Percentiles rank a stretch among this genome's conserved stretches.
phyloP scores from a whole-genome alignment of 1,140 invertebrate genomes.

The Pinna nobilis region DNA sequence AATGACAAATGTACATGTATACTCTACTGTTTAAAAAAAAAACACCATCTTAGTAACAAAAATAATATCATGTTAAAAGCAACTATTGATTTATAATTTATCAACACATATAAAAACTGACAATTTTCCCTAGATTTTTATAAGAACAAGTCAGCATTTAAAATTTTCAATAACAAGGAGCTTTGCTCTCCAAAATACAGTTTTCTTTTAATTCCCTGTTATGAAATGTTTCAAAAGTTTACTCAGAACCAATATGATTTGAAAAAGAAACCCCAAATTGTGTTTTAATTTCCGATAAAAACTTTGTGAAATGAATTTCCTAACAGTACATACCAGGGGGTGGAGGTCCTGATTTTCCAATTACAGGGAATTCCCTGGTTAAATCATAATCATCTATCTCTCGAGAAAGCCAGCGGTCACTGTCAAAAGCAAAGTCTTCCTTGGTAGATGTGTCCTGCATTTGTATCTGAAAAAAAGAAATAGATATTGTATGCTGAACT shows the following conservation, averaged over 20 bases:
- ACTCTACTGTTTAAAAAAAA: not conserved
- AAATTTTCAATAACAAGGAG: no score
- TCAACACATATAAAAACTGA: not conserved
- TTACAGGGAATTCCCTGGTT: conserved; percentile 58
- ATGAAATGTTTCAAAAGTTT: no score
- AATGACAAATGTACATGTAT: not conserved
- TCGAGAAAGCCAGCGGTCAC: conserved; percentile 61
- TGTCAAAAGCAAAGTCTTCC: conserved; percentile 54
- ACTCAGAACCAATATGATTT: no score
- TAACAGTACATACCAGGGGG: conserved; percentile 47
- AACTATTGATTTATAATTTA: not conserved
- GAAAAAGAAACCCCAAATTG: no score
- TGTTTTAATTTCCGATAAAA: no score
- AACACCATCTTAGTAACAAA: not conserved
- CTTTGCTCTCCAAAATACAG: no score
- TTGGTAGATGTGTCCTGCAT: conserved; percentile 53
- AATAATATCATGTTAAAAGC: not conserved
- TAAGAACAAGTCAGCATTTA: no score
- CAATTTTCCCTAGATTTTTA: no score
- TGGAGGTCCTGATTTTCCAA: conserved; percentile 37
- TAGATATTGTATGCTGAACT: no score
- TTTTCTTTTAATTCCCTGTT: no score
- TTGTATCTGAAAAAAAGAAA: conserved; percentile 49
- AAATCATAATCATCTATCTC: conserved; percentile 61
- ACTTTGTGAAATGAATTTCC: no score